Evolutionary conservation across 2,797 vertebrate species (phyloP), one percentile per base, ranked within the genome.

Genomic region (Labeo calbasu): DNA sequence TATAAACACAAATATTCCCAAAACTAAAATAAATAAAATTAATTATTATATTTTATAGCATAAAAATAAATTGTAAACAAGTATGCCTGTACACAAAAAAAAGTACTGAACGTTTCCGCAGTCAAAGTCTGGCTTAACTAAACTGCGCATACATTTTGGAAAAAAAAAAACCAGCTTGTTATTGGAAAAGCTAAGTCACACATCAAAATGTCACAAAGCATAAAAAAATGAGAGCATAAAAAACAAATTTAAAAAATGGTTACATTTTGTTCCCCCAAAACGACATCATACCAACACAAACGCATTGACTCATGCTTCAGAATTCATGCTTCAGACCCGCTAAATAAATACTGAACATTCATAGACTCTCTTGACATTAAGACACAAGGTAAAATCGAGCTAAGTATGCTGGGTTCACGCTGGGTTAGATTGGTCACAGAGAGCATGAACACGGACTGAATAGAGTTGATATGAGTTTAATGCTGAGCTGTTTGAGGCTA

Each of bases 291-390:
- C 23, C 5, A 14, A 23, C 50, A 40, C 32, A 57, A 51, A 25
- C n/a, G 23, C 32, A 55, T 11, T 4, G 21, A 57, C 15, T 19
- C 32, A 25, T 23, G 9, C 21, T 36, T 70, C 9, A 83, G 50
- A 55, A 55, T 68, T 46, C 43, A 69, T 69, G 21, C 15, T 77
- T 21, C 55, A 73, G 57, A 73, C 19, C 40, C 61, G 51, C 40
- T 36, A 57, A 70, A 70, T 68, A 69, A 23, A 70, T 46, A 69
- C 40, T 19, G 48, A 78, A 71, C 40, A 72, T 72, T 72, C 46
- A 84, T 53, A 65, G 36, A 59, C 25, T 19, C 77, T 40, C 83
- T 84, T 84, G 76, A 84, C 83, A 71, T 79, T 79, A 72, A 79
- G 43, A 79, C 15, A 84, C 55, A 84, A 79, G 68, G 55, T 70